Conservation (phyloP, 2,888 invertebrate species). For the Hecatera dysodea region DNA sequence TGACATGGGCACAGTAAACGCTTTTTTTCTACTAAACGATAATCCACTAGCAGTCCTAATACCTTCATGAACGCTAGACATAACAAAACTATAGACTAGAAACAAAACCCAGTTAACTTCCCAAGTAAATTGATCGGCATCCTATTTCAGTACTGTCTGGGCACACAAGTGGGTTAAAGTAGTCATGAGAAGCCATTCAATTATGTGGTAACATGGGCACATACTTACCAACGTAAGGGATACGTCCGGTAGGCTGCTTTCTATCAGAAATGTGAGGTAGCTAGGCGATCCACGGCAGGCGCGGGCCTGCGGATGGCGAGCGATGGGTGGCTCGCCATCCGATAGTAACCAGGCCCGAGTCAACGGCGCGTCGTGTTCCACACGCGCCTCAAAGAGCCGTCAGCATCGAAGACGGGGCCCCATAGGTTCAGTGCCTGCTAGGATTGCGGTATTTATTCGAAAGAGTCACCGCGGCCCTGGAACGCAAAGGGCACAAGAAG, state of each 20-base stretch:
- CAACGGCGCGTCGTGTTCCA: too few species aligned
- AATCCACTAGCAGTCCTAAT: not conserved
- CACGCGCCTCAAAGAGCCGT: too few species aligned
- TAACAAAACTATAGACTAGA: constrained; percentile 6
- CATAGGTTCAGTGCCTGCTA: too few species aligned
- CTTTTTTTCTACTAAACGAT: not conserved
- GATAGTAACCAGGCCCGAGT: too few species aligned
- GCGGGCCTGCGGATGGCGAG: too few species aligned
- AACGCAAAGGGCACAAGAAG: too few species aligned
- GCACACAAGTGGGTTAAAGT: not conserved
- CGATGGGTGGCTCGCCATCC: too few species aligned
- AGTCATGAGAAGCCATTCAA: constrained; percentile 15
- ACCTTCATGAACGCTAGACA: not conserved
- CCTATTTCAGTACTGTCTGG: constrained; percentile 5
- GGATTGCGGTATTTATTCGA: too few species aligned
- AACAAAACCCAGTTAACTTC: constrained; percentile 16
- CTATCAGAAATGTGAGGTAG: not conserved
- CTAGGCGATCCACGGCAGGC: not conserved
- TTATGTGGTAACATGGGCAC: not conserved
- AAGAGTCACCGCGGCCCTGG: too few species aligned
- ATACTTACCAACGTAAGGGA: constrained; percentile 1
- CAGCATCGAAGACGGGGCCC: too few species aligned
- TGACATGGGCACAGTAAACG: not conserved
- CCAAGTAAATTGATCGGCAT: constrained; percentile 1
- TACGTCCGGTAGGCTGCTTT: too few species aligned